Conservation (phyloP, 2,797 vertebrate genomes). For the Intellagama lesueurii region DNA sequence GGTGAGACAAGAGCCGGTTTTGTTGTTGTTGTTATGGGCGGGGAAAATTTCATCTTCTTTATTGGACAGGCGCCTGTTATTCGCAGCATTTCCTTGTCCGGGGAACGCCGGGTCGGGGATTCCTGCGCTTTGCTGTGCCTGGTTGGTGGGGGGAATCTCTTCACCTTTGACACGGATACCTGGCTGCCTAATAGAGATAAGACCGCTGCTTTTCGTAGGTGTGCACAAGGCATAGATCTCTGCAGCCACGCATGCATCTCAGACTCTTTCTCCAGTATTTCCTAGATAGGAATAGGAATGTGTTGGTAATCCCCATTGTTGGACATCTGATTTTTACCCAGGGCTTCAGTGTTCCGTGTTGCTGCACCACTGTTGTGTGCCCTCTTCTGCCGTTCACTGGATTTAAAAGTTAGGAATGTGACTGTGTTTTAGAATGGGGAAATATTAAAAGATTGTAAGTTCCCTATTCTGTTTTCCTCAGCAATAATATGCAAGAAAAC, state of each 20-base stretch:
- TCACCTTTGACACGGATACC: constrained; percentile 11
- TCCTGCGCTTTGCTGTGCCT: neutral
- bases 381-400: too few species aligned
- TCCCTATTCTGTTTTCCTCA: neutral
- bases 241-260: too few species aligned
- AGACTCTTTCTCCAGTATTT: neutral
- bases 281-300: neutral
- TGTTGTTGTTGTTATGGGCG: neutral
- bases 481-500: neutral
- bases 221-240: neutral
- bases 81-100: neutral
- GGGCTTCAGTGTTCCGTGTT: too few species aligned
- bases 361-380: too few species aligned
- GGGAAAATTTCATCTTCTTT: neutral
- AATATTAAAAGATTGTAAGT: neutral
- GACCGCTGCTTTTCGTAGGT: neutral
- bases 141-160: neutral
- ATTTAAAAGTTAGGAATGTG: neutral
- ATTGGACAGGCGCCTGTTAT: too few species aligned
- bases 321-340: neutral
- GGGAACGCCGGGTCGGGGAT: neutral
- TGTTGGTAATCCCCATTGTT: neutral
- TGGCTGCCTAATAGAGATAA: constrained; percentile 10
- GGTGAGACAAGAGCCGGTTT: neutral
- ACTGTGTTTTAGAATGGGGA: neutral